Conservation (phyloP, 2,888 invertebrate genomes). For the Ectemnius cavifrons region DNA sequence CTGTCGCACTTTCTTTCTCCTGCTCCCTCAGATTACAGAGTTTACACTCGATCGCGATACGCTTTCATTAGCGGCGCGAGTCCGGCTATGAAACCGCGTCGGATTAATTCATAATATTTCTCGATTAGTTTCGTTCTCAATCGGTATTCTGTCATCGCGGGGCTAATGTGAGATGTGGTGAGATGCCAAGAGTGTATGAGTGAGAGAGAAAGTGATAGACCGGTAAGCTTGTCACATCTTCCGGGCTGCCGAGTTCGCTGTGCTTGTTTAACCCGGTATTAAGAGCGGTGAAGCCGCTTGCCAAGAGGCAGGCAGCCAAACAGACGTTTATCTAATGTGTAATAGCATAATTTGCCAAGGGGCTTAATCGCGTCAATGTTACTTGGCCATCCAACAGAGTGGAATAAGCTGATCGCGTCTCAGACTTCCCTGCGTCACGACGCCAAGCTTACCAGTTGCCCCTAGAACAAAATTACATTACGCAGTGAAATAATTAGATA, state of each 20-base stretch:
- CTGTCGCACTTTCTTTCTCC: constrained; percentile 9
- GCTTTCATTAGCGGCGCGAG: neutral
- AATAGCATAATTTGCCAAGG: constrained; percentile 71
- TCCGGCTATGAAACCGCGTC: too few relatives aligned
- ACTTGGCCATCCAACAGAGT: constrained; percentile 69
- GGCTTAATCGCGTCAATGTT: constrained; percentile 75
- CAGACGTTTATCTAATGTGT: constrained; percentile 65
- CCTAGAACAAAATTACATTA: constrained; percentile 65
- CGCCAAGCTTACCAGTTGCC: constrained; percentile 45
- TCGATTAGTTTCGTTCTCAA: too few relatives aligned
- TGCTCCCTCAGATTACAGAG: constrained; percentile 20
- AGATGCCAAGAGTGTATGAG: too few relatives aligned
- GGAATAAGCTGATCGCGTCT: constrained; percentile 76
- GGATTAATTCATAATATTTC: too few relatives aligned
- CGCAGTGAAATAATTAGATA: constrained; percentile 61
- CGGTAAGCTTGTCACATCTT: neutral
- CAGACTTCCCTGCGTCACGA: constrained; percentile 59
- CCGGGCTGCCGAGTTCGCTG: constrained; percentile 5
- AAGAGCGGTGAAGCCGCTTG: constrained; percentile 52
- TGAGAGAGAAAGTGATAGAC: too few relatives aligned
- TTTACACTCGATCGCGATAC: constrained; percentile 4
- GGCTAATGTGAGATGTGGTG: too few relatives aligned
- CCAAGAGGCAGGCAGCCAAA: constrained; percentile 65
- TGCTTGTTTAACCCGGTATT: constrained; percentile 52
- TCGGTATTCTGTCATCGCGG: too few relatives aligned